Percentiles rank a stretch among this genome's conserved stretches.
Evolutionary conservation across 2,113 vertebrate genomes (phyloP).

Genomic region (Morone chrysops): DNA sequence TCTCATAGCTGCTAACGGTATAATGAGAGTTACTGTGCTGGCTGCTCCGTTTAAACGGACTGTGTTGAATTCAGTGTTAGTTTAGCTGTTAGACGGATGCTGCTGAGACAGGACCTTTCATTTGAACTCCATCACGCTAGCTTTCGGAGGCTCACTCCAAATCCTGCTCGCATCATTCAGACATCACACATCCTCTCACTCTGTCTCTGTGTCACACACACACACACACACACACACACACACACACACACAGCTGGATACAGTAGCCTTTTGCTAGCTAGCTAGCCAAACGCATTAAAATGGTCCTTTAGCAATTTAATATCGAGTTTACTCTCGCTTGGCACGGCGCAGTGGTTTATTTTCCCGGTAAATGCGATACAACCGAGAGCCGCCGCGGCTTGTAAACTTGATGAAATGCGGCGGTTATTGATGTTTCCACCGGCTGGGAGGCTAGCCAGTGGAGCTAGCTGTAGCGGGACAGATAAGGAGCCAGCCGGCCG

Average conservation of each 20-base stretch:
- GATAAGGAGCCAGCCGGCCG: conserved; percentile 55
- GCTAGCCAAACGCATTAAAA: conserved; percentile 58
- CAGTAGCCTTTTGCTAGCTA: conserved; percentile 72
- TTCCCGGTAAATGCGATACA: not conserved
- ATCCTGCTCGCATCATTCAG: conserved; percentile 68
- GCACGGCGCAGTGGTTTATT: not conserved
- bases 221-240: conserved; percentile 10
- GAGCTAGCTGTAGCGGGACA: conserved; percentile 78
- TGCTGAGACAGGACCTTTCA: conserved; percentile 10
- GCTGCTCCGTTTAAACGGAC: not conserved
- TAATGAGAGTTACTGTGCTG: not conserved
- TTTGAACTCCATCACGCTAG: conserved; percentile 57
- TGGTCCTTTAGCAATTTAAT: conserved; percentile 1
- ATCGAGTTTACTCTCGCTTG: not conserved
- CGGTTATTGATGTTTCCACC: conserved; percentile 49
- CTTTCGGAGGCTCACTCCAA: conserved; percentile 42
- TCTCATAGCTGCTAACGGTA: not conserved
- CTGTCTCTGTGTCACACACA: not conserved
- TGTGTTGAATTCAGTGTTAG: not conserved
- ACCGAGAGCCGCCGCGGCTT: not conserved
- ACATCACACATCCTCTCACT: conserved; percentile 49
- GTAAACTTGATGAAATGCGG: conserved; percentile 32
- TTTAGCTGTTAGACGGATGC: not conserved
- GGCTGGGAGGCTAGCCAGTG: conserved; percentile 56
- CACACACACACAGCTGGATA: conserved; percentile 69